Evolutionary conservation across 2,113 vertebrate genomes (phyloP).

Genomic region (Nipponia nippon): DNA sequence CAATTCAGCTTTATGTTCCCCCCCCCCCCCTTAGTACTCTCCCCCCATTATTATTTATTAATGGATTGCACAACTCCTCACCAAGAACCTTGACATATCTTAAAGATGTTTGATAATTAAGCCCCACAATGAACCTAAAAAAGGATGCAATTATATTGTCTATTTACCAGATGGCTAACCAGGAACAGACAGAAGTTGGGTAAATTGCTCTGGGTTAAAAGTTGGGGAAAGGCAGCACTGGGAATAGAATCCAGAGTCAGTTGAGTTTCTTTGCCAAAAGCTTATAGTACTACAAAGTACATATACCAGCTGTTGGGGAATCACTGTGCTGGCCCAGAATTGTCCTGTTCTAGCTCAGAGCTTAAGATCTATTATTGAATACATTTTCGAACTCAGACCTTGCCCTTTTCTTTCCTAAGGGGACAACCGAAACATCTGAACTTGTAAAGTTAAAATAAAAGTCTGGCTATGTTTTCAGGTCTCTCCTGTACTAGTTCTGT

Average conservation of each 20-base stretch:
- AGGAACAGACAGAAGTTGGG: conserved; percentile 48
- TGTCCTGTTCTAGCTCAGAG: conserved; percentile 22
- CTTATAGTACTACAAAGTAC: conserved; percentile 14
- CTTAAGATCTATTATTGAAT: conserved; percentile 57
- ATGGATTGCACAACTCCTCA: neutral
- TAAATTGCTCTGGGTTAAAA: conserved; percentile 57
- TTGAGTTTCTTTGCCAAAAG: conserved; percentile 53
- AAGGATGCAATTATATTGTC: conserved; percentile 47
- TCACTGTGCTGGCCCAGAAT: neutral
- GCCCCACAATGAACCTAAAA: conserved; percentile 21
- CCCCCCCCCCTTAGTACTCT: neutral
- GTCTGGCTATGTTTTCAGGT: neutral
- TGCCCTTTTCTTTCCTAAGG: conserved; percentile 40
- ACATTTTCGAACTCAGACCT: neutral
- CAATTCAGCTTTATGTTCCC: neutral
- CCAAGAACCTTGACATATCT: neutral
- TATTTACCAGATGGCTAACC: conserved; percentile 57
- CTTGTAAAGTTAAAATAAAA: neutral
- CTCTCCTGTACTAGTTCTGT: neutral
- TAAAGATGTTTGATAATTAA: conserved; percentile 40
- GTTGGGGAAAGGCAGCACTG: conserved; percentile 33
- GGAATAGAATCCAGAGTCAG: conserved; percentile 35
- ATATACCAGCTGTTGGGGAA: conserved; percentile 39
- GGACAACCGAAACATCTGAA: conserved; percentile 21
- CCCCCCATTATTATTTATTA: conserved; percentile 21